Conservation (phyloP, 2,797 vertebrate species). For the Pipistrellus nathusii region DNA sequence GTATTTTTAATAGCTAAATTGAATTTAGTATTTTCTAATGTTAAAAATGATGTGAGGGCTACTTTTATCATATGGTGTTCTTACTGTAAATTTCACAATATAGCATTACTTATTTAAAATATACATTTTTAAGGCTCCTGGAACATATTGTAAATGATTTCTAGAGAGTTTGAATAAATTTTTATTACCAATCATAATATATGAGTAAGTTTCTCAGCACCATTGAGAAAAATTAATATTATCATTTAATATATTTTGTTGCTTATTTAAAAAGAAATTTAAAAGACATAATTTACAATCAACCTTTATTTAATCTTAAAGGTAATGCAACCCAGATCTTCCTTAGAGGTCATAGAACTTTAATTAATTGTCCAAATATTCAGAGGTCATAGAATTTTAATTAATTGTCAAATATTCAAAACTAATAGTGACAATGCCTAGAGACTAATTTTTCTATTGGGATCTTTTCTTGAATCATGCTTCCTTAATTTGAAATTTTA, state of each 20-base stretch:
- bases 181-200: neutral
- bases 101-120: neutral
- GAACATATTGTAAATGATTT: neutral
- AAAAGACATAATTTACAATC: neutral
- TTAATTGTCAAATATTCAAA: neutral
- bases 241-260: neutral
- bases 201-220: neutral
- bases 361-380: neutral
- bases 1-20: neutral
- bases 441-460: neutral
- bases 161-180: neutral
- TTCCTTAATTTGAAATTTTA: neutral
- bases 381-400: neutral
- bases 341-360: neutral
- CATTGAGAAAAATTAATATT: neutral
- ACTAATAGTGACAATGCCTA: neutral
- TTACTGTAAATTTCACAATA: neutral
- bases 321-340: neutral
- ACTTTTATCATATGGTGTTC: neutral
- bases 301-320: neutral
- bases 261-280: neutral
- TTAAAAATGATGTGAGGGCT: neutral
- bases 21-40: neutral
- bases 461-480: neutral
- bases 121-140: neutral